Conservation (phyloP, 2,113 vertebrate species). For the Thomomys bottae region DNA sequence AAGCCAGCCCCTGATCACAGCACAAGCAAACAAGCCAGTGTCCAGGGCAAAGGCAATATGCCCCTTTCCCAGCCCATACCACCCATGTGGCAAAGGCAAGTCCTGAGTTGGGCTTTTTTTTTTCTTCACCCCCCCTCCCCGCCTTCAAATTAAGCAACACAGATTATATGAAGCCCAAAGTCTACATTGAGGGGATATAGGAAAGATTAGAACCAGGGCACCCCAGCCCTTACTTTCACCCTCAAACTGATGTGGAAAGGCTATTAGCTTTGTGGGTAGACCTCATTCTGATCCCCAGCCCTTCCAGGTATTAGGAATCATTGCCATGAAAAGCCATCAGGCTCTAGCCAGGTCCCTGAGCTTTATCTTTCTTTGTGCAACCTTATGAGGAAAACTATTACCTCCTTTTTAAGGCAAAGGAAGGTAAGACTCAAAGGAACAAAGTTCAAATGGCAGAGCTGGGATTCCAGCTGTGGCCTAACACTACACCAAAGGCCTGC, state of each 20-base stretch:
- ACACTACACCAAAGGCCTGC: not conserved
- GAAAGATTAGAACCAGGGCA: not conserved
- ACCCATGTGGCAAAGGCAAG: not conserved
- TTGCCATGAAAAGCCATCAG: not conserved
- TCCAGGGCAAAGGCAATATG: not conserved
- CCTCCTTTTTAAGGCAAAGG: not conserved
- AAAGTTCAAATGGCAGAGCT: not conserved
- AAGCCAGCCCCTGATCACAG: not conserved
- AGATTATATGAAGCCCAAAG: not conserved
- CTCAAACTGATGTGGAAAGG: not conserved
- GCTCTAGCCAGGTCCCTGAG: not conserved
- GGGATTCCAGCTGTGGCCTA: not conserved
- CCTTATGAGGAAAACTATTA: not conserved
- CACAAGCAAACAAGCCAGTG: not conserved
- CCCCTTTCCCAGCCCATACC: not conserved
- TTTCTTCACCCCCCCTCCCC: not conserved
- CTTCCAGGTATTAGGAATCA: not conserved
- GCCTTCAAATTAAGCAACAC: conserved; percentile 27
- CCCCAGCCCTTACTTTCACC: not conserved
- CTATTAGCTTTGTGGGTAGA: not conserved
- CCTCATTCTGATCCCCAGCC: not conserved
- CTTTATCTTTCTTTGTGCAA: not conserved
- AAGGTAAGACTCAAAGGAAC: not conserved
- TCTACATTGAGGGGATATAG: not conserved
- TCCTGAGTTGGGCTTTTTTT: not conserved